These are phyloP conservation scores for Acromyrmex heyeri DNA, from an alignment of 1,140 invertebrate species.

Conservation along the genomic window DNA sequence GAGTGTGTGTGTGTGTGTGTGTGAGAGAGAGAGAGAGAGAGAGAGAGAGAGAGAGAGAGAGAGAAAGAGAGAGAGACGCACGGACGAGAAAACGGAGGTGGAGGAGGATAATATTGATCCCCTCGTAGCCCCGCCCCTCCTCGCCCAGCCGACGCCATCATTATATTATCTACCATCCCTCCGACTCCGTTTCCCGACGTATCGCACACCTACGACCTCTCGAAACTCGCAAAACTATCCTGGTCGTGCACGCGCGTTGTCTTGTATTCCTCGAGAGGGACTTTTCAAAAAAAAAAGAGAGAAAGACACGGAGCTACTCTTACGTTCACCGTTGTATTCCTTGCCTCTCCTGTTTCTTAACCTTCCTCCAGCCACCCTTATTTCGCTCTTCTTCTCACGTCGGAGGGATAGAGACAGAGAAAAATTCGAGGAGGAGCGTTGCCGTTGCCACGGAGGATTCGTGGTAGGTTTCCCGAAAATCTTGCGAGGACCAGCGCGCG, in stretches of 20 bases:
- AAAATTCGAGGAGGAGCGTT: background rate
- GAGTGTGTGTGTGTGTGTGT: too few relatives aligned
- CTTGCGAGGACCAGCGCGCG: constrained; percentile 39
- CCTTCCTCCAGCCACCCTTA: background rate
- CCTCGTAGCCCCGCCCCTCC: constrained; percentile 86
- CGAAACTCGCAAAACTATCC: constrained; percentile 61
- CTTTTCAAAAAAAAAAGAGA: background rate
- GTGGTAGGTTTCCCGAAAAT: constrained; percentile 38
- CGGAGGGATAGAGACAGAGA: background rate
- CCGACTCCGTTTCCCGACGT: constrained; percentile 78
- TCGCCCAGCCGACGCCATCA: constrained; percentile 86
- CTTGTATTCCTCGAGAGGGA: constrained; percentile 7
- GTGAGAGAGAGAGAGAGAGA: constrained; percentile 50
- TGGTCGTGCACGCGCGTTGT: constrained; percentile 57
- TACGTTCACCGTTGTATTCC: background rate
- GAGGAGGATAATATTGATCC: constrained; percentile 87
- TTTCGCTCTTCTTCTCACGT: background rate
- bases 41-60: constrained; percentile 45
- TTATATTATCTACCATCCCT: constrained; percentile 87
- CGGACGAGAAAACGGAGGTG: constrained; percentile 79
- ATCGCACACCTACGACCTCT: constrained; percentile 77
- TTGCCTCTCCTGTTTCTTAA: constrained; percentile 2
- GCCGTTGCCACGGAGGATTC: constrained; percentile 11
- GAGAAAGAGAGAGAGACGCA: constrained; percentile 73
- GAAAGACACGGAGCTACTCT: background rate